Evolutionary conservation across 2,797 vertebrate genomes (phyloP).

Genomic region (Sylvilagus floridanus): DNA sequence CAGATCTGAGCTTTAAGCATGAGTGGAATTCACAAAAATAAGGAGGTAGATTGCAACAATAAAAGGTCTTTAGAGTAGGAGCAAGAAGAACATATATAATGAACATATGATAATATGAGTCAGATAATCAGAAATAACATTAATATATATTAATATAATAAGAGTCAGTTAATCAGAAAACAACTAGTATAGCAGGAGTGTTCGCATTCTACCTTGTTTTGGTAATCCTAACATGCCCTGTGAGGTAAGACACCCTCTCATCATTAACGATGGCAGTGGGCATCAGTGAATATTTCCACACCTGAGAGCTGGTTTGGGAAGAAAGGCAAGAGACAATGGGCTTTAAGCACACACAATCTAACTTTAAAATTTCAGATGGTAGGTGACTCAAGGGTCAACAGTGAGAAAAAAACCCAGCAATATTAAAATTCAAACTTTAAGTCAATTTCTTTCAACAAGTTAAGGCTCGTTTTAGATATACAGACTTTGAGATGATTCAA

Average conservation of each 20-base stretch:
- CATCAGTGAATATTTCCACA: slow-evolving; percentile 44
- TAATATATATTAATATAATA: no score
- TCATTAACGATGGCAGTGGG: not conserved
- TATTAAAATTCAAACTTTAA: slow-evolving; percentile 38
- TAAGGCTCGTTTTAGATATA: slow-evolving; percentile 55
- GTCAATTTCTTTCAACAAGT: not conserved
- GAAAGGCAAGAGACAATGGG: slow-evolving; percentile 5
- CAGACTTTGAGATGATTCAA: slow-evolving; percentile 51
- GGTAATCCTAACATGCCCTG: not conserved
- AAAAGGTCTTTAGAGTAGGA: not conserved
- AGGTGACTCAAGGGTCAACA: not conserved
- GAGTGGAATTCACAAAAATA: slow-evolving; percentile 6
- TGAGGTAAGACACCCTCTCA: not conserved
- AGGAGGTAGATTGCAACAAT: not conserved
- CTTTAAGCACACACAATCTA: not conserved
- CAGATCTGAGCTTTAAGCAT: slow-evolving; percentile 14
- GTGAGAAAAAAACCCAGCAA: slow-evolving; percentile 47
- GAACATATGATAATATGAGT: not conserved
- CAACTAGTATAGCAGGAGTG: not conserved
- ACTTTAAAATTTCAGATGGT: slow-evolving; percentile 46
- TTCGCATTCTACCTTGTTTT: slow-evolving; percentile 14
- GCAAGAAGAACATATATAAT: not conserved
- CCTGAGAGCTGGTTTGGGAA: not conserved
- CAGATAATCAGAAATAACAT: not conserved
- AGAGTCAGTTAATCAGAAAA: slow-evolving; percentile 25